Percentiles rank a stretch among this genome's conserved stretches.
phyloP scores from a whole-genome alignment of 2,113 vertebrate species.

The Seriola quinqueradiata region DNA sequence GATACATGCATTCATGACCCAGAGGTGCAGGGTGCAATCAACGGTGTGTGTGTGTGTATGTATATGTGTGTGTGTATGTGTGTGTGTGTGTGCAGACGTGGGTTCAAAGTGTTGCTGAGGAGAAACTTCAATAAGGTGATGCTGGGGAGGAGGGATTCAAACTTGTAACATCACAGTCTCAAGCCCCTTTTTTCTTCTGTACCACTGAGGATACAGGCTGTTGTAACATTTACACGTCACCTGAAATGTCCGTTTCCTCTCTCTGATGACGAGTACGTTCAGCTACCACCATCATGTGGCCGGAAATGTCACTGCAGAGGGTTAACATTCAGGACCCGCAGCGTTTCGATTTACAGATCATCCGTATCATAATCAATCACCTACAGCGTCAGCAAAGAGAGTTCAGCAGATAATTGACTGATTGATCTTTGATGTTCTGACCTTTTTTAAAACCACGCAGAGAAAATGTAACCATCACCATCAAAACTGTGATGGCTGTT shows the following conservation, averaged over 20 bases:
- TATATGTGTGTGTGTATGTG: no score
- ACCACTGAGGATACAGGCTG: no score
- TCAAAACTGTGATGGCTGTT: background rate
- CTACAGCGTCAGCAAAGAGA: background rate
- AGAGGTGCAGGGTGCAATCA: background rate
- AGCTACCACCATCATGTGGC: constrained; percentile 48
- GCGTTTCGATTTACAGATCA: background rate
- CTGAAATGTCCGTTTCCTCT: background rate
- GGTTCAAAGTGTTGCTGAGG: constrained; percentile 8
- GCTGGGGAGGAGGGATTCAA: background rate
- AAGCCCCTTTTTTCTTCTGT: background rate
- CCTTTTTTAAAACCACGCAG: background rate
- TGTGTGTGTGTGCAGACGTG: constrained; percentile 21
- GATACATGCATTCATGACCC: background rate
- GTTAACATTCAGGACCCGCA: background rate
- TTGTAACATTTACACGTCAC: background rate
- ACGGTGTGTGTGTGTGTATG: background rate
- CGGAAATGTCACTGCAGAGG: constrained; percentile 8
- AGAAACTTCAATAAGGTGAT: constrained; percentile 27
- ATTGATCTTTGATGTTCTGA: background rate
- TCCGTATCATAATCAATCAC: background rate
- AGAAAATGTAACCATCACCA: background rate
- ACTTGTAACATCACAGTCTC: background rate
- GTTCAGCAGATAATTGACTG: background rate
- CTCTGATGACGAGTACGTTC: background rate